Evolutionary conservation across 1,140 invertebrate genomes (phyloP).

Genomic region (Pararge aegeria): DNA sequence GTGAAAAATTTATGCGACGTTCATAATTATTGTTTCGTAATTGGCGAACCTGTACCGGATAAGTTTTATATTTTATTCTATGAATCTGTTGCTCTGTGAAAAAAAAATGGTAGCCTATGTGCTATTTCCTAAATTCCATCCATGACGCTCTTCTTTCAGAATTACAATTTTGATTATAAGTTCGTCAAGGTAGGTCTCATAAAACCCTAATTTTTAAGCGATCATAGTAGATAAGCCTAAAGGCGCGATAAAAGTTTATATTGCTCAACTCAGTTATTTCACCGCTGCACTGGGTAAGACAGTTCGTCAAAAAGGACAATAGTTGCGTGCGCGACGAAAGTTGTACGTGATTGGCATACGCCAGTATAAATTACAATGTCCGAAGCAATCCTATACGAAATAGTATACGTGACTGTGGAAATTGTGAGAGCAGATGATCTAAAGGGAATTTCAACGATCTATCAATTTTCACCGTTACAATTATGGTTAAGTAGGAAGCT

Average conservation of each 20-base stretch:
- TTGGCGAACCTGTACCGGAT: no score
- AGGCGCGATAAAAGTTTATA: no score
- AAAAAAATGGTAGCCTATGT: not conserved
- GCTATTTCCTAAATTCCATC: no score
- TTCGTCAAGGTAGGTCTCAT: no score
- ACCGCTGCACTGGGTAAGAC: no score
- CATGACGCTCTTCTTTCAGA: no score
- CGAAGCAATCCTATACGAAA: conserved; percentile 44
- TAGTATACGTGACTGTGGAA: conserved; percentile 50
- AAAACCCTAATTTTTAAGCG: no score
- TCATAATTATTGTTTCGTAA: not conserved
- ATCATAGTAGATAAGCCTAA: no score
- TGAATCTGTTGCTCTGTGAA: no score
- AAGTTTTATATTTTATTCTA: no score
- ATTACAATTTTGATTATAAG: no score
- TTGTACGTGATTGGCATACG: conserved; percentile 48
- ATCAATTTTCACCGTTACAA: conserved; percentile 12
- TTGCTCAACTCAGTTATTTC: no score
- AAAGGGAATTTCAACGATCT: conserved; percentile 28
- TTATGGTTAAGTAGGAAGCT: not conserved
- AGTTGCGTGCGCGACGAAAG: conserved; percentile 44
- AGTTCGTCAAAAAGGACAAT: conserved; percentile 28
- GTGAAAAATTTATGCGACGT: not conserved
- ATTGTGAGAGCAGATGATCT: conserved; percentile 29
- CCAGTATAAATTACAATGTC: conserved; percentile 23